Evolutionary conservation across 1,140 invertebrate genomes (phyloP), one percentile per base, ranked within the genome.

Genomic region (Caenorhabditis latens): DNA sequence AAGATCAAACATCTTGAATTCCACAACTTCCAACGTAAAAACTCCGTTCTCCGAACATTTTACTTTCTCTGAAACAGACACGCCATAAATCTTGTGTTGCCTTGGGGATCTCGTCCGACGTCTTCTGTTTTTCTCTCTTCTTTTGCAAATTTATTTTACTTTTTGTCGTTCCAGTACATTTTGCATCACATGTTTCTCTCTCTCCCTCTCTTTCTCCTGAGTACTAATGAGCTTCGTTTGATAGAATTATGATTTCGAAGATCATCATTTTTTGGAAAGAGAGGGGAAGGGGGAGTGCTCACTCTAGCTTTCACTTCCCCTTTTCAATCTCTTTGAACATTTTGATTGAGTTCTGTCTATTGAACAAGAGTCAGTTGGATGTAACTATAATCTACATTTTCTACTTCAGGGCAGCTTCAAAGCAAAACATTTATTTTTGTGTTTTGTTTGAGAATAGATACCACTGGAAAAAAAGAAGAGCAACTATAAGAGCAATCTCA

Each of bases 141-240:
- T 46, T 71, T 43, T 43, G 4, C 14, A 43, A 43, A 16, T 40
- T 8, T 13, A 71, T 19, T 71, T 3, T 71, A 14, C 50, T 53
- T 14, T 53, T 53, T 53, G 11, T 53, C 9, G 11, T 67, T 19
- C 65, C 65, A 46, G 40, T 43, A 63, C 32, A 71, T 21, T 19
- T 24, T 63, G 16, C 2, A 19, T 43, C 65, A 46, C 14, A 46
- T 71, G 40, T 71, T 71, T 43, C 65, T 32, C 32, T 1, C 32
- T 32, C 32, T 32, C 32, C 2, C 32, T 2, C 32, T 32, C 32
- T 32, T 32, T 32, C n/a, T 9, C 7, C 16, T 71, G 16, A 50
- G 71, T 21, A 13, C 71, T 79, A 50, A 50, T 79, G 46, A 79
- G 19, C 71, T 79, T 50, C 71, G 21, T 50, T 50, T 42, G 43